Evolutionary conservation across 2,797 vertebrate species (phyloP).

Genomic region (Eulemur rubriventer): DNA sequence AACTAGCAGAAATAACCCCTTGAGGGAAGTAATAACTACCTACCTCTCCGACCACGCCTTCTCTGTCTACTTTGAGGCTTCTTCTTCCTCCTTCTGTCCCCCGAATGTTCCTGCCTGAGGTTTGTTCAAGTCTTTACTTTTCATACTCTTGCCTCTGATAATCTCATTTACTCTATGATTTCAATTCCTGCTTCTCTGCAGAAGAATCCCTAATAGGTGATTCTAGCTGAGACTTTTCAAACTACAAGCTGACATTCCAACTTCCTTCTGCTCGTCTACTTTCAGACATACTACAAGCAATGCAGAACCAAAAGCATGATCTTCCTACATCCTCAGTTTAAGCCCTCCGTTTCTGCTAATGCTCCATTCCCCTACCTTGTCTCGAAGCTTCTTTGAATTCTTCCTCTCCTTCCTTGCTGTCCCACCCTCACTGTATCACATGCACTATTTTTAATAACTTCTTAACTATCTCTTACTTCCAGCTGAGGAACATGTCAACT

Average conservation of each 20-base stretch:
- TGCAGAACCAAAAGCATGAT: background rate
- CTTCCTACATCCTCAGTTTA: background rate
- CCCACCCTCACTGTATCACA: too few species aligned
- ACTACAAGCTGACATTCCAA: background rate
- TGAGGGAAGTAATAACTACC: constrained; percentile 64
- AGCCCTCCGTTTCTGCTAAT: background rate
- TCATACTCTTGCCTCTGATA: constrained; percentile 20
- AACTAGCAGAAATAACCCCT: constrained; percentile 67
- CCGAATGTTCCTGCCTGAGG: constrained; percentile 48
- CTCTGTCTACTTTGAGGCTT: constrained; percentile 67
- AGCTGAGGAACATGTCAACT: background rate
- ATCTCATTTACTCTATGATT: constrained; percentile 41
- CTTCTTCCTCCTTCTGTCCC: constrained; percentile 29
- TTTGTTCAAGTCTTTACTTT: constrained; percentile 53
- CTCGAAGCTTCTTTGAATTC: background rate
- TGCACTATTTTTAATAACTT: background rate
- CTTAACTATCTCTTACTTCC: background rate
- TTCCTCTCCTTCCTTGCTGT: background rate
- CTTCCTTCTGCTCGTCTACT: background rate
- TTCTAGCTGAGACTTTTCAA: background rate
- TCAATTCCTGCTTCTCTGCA: background rate
- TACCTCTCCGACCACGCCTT: constrained; percentile 34
- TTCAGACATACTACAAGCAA: background rate
- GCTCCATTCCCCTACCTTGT: background rate
- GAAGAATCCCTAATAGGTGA: background rate